A percentile compares a stretch with the other conserved stretches of the same genome.
These are phyloP conservation scores for Percopsis omiscomaycus DNA, from an alignment of 2,797 vertebrate genomes.

Conservation along the genomic window DNA sequence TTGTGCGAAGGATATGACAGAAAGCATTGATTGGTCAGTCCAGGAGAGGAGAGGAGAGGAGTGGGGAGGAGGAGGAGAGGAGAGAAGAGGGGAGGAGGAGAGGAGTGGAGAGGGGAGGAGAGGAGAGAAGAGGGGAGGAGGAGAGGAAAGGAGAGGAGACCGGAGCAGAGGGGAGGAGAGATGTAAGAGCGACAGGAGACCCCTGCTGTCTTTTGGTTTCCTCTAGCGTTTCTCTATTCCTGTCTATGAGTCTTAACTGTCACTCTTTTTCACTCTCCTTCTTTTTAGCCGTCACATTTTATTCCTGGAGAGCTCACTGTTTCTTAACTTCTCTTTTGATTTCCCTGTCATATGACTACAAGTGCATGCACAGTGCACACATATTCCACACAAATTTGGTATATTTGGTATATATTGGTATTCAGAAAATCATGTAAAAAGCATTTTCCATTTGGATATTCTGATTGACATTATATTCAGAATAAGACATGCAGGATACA, in stretches of 20 bases:
- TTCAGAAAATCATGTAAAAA: too few species aligned
- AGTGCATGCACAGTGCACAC: too few species aligned
- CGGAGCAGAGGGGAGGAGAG: neutral
- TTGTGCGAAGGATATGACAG: slow-evolving; percentile 5
- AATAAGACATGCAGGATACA: too few species aligned
- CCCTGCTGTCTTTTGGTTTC: neutral
- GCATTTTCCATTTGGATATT: too few species aligned
- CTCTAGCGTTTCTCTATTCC: neutral
- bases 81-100: neutral
- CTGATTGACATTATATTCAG: too few species aligned
- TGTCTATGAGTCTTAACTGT: neutral
- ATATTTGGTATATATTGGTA: too few species aligned
- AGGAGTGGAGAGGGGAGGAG: too few species aligned
- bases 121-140: neutral
- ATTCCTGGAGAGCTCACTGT: neutral
- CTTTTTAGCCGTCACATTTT: neutral
- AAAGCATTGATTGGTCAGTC: slow-evolving; percentile 14
- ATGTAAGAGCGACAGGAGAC: neutral
- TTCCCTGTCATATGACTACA: too few species aligned
- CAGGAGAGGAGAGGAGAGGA: neutral
- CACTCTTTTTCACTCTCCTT: neutral
- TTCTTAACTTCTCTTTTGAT: too few species aligned
- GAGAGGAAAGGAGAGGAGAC: too few species aligned
- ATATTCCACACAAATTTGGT: too few species aligned
- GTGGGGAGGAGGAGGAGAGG: too few species aligned